These are phyloP conservation scores for Callospermophilus lateralis DNA, from an alignment of 2,113 vertebrate species.

Conservation along the genomic window DNA sequence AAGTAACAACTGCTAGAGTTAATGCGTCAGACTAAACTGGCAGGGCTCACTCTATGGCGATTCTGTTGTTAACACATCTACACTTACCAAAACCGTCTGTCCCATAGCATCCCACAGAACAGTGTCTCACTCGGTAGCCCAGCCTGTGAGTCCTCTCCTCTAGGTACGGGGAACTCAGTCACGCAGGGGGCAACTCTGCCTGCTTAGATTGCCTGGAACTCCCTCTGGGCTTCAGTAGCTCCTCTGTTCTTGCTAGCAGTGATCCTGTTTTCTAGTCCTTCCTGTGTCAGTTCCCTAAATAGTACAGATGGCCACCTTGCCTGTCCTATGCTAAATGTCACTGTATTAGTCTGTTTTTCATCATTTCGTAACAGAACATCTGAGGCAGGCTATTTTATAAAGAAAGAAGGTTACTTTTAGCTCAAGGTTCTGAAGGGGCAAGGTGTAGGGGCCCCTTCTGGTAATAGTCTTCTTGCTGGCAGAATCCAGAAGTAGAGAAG, in stretches of 20 bases:
- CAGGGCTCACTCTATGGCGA: background rate
- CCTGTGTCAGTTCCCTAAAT: background rate
- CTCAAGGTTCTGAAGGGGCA: no score
- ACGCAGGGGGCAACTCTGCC: no score
- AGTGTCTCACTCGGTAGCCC: background rate
- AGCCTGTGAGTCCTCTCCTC: background rate
- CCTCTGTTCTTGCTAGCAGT: background rate
- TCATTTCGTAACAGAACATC: background rate
- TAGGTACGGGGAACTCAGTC: background rate
- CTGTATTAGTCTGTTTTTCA: background rate
- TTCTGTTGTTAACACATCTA: fast-evolving
- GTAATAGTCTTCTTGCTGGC: background rate
- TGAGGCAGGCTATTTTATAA: background rate
- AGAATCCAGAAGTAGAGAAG: background rate
- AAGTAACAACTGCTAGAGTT: background rate
- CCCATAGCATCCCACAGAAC: no score
- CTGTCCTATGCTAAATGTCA: background rate
- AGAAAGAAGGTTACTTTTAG: background rate
- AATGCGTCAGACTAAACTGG: background rate
- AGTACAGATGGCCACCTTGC: background rate
- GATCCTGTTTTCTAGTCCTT: background rate
- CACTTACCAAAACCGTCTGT: no score
- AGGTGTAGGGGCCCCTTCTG: no score
- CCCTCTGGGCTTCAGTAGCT: background rate
- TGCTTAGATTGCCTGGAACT: background rate